Conservation (phyloP, 2,797 vertebrate genomes). For the Capromys pilorides region DNA sequence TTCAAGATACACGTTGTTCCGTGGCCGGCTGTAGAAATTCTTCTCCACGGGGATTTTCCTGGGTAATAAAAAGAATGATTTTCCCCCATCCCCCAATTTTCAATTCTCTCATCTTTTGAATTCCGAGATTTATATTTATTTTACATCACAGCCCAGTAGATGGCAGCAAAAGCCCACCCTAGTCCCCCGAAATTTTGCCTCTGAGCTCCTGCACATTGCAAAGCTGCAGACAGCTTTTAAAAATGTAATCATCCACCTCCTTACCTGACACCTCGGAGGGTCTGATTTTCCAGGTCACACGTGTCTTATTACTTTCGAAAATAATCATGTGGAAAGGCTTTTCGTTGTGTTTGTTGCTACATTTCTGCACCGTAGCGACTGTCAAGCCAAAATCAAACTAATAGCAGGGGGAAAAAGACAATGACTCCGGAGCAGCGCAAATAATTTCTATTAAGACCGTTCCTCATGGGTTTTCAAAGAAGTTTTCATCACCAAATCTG, state of each 20-base stretch:
- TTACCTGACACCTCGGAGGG: constrained; percentile 61
- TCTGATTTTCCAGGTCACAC: constrained; percentile 75
- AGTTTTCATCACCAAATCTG: constrained; percentile 70
- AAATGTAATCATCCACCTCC: constrained; percentile 57
- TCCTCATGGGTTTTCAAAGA: constrained; percentile 70
- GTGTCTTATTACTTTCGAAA: constrained; percentile 78
- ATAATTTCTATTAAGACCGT: constrained; percentile 74
- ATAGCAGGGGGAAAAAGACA: background rate
- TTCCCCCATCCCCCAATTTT: background rate
- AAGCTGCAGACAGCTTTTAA: constrained; percentile 69
- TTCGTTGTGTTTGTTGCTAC: constrained; percentile 78
- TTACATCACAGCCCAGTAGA: constrained; percentile 72
- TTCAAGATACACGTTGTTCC: background rate
- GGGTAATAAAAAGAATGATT: background rate
- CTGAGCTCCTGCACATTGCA: background rate
- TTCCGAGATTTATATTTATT: background rate
- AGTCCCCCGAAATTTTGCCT: background rate
- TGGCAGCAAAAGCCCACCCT: constrained; percentile 83
- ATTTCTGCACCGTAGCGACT: constrained; percentile 58
- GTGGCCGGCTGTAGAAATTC: background rate
- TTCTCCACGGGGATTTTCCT: constrained; percentile 36
- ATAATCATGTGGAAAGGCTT: constrained; percentile 79
- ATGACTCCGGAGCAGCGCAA: constrained; percentile 45
- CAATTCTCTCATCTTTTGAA: background rate
- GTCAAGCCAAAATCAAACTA: constrained; percentile 72